Evolutionary conservation across 1,140 invertebrate genomes (phyloP).

Genomic region (Acyrthosiphon pisum): DNA sequence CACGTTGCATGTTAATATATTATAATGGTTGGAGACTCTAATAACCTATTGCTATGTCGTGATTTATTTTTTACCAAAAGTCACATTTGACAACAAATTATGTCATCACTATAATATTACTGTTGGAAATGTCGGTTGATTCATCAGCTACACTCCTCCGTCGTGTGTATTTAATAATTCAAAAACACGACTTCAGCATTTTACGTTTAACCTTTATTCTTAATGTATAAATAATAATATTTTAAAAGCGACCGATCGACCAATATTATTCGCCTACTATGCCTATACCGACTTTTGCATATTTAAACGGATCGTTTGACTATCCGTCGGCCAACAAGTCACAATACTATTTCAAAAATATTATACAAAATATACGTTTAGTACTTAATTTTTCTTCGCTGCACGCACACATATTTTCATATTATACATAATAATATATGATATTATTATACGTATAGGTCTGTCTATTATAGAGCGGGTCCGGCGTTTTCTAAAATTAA

Average conservation of each 20-base stretch:
- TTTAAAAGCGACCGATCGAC: background rate
- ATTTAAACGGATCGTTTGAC: background rate
- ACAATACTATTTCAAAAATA: background rate
- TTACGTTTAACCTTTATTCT: background rate
- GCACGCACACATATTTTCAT: background rate
- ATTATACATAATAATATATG: background rate
- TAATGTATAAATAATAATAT: background rate
- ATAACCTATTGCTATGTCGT: background rate
- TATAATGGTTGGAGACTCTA: background rate
- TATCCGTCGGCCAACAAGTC: background rate
- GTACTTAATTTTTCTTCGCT: background rate
- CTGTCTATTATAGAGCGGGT: constrained; percentile 37
- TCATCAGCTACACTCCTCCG: too few relatives aligned
- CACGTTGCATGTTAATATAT: background rate
- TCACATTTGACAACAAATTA: too few relatives aligned
- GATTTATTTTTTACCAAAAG: background rate
- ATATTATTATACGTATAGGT: background rate
- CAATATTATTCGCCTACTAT: background rate
- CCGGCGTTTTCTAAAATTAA: constrained; percentile 49
- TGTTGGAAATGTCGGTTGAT: too few relatives aligned
- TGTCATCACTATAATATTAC: too few relatives aligned
- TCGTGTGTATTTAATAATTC: too few relatives aligned
- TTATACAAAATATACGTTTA: background rate
- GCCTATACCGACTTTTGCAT: background rate
- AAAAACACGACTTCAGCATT: background rate